Base-by-base conservation (phyloP, 2,888 invertebrate species). In the Dynastes grantii region DNA sequence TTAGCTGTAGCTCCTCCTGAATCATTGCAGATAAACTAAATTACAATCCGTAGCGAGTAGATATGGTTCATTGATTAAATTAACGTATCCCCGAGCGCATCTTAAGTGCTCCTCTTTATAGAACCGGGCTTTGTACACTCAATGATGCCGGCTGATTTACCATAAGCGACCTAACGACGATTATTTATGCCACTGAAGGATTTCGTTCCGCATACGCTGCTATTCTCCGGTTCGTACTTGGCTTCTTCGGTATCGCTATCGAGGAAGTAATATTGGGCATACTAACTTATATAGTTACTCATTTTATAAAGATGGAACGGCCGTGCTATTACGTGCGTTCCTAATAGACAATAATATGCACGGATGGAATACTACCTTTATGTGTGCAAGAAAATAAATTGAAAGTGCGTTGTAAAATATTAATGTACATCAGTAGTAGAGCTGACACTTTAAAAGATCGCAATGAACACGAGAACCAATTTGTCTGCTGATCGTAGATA, bases 11-110 rank as follows among this genome's bases (percentile, higher is more conserved):
- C 55, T 58, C n/a, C 55, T 55, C 53, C 51, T 70, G 55, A 70
- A 70, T 70, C 70, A 70, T 70, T 32, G 53, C 70, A 70, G 70
- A 70, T 70, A 70, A 70, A 70, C 70, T 70, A 70, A 70, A 70
- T 70, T 70, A 53, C 70, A 70, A 70, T 70, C 70, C 70, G 53
- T 70, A 70, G 53, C 53, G 53, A 53, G 70, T 51, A 53, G 70
- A 70, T 70, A 70, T 53, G 70, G 70, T 70, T 70, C 70, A 70
- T 70, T 70, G 70, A 70, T 55, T 70, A 70, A 55, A 70, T 70
- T 70, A 70, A 70, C 70, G 70, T 70, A 70, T 70, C 70, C 70
- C 70, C 32, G 70, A 53, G 53, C 70, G 70, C 55, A 70, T 70
- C 70, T 70, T 70, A 70, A 70, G 70, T 53, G 70, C 16, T 22